Conservation (phyloP, 2,113 vertebrate species). For the Halichoerus grypus region DNA sequence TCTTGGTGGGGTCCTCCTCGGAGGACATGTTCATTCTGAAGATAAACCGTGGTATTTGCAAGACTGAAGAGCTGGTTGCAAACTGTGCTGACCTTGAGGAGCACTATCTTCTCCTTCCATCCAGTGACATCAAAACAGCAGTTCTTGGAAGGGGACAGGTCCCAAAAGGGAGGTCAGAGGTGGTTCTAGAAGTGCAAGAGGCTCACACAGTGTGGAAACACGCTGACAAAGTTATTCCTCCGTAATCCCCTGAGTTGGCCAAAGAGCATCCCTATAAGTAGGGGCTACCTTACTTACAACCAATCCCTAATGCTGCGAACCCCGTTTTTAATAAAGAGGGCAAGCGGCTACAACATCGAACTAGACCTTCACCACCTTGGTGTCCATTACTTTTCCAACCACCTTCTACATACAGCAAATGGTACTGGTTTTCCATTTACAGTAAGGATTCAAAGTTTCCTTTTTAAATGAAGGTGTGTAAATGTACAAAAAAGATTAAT, state of each 20-base stretch:
- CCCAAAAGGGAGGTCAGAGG: neutral
- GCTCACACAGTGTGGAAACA: neutral
- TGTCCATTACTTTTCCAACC: neutral
- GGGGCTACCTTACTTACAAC: fast-evolving
- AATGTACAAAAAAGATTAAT: neutral
- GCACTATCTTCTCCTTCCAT: neutral
- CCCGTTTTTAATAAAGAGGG: too few relatives aligned
- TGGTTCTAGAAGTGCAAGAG: neutral
- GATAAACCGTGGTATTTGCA: slow-evolving; percentile 22
- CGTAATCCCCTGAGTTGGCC: fast-evolving
- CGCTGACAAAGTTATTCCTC: neutral
- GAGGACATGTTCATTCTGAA: neutral
- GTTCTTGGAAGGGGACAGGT: neutral
- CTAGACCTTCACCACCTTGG: neutral
- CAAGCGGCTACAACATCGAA: fast-evolving
- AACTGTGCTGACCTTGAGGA: neutral
- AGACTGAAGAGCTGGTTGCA: neutral
- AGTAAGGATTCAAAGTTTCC: neutral
- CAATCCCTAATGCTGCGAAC: neutral
- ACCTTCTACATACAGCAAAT: neutral
- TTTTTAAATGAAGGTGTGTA: neutral
- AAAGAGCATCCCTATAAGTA: neutral
- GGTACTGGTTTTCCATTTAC: neutral
- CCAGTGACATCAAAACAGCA: neutral
- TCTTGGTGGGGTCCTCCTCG: neutral